phyloP scores from a whole-genome alignment of 2,888 invertebrate genomes.

The Gisinianus flammeolus region DNA sequence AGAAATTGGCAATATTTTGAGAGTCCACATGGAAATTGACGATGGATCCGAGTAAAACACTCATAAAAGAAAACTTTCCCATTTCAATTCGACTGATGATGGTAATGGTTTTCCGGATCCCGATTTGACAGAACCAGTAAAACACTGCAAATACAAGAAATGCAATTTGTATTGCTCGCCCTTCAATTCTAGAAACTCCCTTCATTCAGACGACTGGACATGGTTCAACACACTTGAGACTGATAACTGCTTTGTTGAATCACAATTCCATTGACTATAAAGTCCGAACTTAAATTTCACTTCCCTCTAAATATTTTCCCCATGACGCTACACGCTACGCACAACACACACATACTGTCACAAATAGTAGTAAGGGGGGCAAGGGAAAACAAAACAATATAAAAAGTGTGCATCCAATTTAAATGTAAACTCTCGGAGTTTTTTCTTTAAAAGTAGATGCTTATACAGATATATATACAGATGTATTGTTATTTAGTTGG shows the following conservation, averaged over 20 bases:
- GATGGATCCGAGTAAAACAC: conserved; percentile 28
- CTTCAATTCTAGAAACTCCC: not conserved
- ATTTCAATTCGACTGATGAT: conserved; percentile 7
- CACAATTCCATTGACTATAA: not conserved
- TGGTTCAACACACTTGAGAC: not conserved
- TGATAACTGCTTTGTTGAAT: not conserved
- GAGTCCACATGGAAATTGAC: conserved; percentile 40
- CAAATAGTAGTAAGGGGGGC: too few relatives aligned
- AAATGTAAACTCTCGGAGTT: too few relatives aligned
- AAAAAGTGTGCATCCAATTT: too few relatives aligned
- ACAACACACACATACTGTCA: not conserved
- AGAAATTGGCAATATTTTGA: conserved; percentile 36
- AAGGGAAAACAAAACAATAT: too few relatives aligned
- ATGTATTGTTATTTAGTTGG: too few relatives aligned
- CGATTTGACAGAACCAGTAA: not conserved
- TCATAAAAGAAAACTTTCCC: conserved; percentile 35
- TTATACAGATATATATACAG: too few relatives aligned
- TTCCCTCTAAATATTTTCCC: not conserved
- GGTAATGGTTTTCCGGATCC: not conserved
- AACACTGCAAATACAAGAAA: not conserved
- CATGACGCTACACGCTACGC: not conserved
- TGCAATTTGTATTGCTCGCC: not conserved
- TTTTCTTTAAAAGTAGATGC: too few relatives aligned
- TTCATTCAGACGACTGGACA: not conserved
- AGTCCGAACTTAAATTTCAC: not conserved